A percentile compares a stretch with the other conserved stretches of the same genome.
phyloP scores from a whole-genome alignment of 2,888 invertebrate species.

The Linyphia triangularis region DNA sequence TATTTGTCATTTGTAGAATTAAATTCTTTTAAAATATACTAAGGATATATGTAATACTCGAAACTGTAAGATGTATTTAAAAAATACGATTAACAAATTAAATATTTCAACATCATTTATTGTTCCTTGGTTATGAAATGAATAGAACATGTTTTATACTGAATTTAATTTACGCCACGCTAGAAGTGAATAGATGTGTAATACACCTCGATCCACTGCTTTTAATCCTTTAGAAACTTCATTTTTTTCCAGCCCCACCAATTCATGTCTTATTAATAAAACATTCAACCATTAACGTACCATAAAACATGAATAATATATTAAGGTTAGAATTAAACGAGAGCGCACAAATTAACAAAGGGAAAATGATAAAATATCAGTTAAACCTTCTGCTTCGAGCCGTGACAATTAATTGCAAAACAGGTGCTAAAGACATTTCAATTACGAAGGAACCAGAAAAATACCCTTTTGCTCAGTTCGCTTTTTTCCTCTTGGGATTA shows the following conservation, averaged over 20 bases:
- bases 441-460: constrained; percentile 57
- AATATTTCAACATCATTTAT: too few species aligned
- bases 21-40: too few species aligned
- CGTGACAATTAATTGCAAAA: constrained; percentile 71
- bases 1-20: too few species aligned
- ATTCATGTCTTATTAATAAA: constrained; percentile 38
- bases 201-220: too few species aligned
- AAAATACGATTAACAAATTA: too few species aligned
- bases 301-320: constrained; percentile 29
- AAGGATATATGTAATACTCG: too few species aligned
- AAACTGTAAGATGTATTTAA: too few species aligned
- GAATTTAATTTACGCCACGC: too few species aligned
- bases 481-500: constrained; percentile 39
- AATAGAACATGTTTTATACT: too few species aligned
- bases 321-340: constrained; percentile 31
- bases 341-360: constrained; percentile 32
- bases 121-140: too few species aligned
- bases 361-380: constrained; percentile 66
- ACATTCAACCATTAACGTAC: constrained; percentile 13
- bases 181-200: too few species aligned
- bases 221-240: background rate
- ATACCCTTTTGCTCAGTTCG: background rate
- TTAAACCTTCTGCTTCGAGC: constrained; percentile 34
- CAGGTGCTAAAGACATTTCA: constrained; percentile 72
- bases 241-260: background rate